A percentile compares a stretch with the other conserved stretches of the same genome.
Conservation (phyloP, 2,113 vertebrate genomes). For the Raja brachyura region DNA sequence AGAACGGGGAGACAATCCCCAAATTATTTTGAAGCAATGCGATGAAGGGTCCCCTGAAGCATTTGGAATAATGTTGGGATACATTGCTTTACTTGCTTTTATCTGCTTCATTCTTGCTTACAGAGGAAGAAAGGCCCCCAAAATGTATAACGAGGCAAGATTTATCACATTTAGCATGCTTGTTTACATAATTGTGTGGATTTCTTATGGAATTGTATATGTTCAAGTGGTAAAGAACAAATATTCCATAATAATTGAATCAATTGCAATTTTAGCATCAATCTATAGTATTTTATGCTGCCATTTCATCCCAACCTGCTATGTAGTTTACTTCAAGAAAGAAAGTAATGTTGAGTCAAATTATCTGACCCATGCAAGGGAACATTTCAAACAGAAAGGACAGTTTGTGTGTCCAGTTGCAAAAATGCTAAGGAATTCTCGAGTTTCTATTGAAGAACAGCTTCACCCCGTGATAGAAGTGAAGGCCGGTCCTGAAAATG, state of each 20-base stretch:
- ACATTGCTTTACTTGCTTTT: slow-evolving; percentile 52
- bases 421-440: neutral
- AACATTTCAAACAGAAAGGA: slow-evolving; percentile 33
- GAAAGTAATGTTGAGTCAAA: slow-evolving; percentile 39
- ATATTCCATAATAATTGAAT: slow-evolving; percentile 46
- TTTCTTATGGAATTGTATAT: slow-evolving; percentile 54
- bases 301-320: slow-evolving; percentile 53
- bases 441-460: neutral
- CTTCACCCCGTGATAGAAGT: neutral
- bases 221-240: slow-evolving; percentile 41
- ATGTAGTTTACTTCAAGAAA: slow-evolving; percentile 46
- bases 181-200: slow-evolving; percentile 57
- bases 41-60: slow-evolving; percentile 47
- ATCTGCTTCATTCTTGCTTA: slow-evolving; percentile 54
- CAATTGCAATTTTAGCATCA: slow-evolving; percentile 54
- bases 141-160: slow-evolving; percentile 52
- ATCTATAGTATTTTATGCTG: slow-evolving; percentile 54
- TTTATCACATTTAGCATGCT: slow-evolving; percentile 59
- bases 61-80: slow-evolving; percentile 53
- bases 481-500: neutral
- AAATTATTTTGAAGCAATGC: slow-evolving; percentile 45
- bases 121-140: slow-evolving; percentile 52
- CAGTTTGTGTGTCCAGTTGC: neutral
- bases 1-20: slow-evolving; percentile 5
- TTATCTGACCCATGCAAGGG: neutral